phyloP scores from a whole-genome alignment of 1,140 invertebrate species.

The Drosophila ohnishii region DNA sequence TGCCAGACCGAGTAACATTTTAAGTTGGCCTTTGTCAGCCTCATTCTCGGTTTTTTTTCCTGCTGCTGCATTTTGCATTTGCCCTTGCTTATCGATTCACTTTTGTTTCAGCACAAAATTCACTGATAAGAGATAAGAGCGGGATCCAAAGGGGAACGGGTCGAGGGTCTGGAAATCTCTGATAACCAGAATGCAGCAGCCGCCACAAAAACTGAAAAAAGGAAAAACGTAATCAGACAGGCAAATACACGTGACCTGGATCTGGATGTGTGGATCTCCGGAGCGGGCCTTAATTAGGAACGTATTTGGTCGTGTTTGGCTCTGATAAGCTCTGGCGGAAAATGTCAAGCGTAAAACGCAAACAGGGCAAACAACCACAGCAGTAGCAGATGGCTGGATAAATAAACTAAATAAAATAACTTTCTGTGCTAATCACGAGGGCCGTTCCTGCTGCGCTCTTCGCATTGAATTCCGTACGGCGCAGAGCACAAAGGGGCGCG shows the following conservation, averaged over 20 bases:
- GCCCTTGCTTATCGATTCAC: constrained; percentile 55
- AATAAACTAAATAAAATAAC: constrained; percentile 53
- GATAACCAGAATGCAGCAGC: constrained; percentile 41
- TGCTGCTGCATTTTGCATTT: constrained; percentile 23
- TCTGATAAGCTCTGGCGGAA: constrained; percentile 43
- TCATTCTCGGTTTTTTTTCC: not conserved
- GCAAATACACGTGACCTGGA: constrained; percentile 72
- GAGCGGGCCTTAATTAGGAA: constrained; percentile 44
- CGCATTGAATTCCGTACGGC: constrained; percentile 20
- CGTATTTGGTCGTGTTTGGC: constrained; percentile 38
- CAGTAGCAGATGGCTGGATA: constrained; percentile 33
- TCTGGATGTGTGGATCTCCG: constrained; percentile 27
- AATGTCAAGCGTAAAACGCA: constrained; percentile 43
- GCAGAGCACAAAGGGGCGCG: constrained; percentile 35
- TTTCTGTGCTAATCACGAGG: constrained; percentile 53
- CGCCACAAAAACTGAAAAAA: constrained; percentile 17
- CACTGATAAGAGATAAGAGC: constrained; percentile 36
- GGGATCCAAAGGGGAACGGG: constrained; percentile 3
- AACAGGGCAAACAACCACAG: constrained; percentile 18
- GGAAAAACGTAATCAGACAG: constrained; percentile 48
- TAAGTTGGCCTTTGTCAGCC: constrained; percentile 29
- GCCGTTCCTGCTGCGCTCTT: constrained; percentile 8
- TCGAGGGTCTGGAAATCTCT: constrained; percentile 9
- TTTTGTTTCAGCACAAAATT: constrained; percentile 39
- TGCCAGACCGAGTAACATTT: constrained; percentile 27